These are phyloP conservation scores for Caradrina kadenii DNA, from an alignment of 2,888 invertebrate genomes.

Conservation along the genomic window DNA sequence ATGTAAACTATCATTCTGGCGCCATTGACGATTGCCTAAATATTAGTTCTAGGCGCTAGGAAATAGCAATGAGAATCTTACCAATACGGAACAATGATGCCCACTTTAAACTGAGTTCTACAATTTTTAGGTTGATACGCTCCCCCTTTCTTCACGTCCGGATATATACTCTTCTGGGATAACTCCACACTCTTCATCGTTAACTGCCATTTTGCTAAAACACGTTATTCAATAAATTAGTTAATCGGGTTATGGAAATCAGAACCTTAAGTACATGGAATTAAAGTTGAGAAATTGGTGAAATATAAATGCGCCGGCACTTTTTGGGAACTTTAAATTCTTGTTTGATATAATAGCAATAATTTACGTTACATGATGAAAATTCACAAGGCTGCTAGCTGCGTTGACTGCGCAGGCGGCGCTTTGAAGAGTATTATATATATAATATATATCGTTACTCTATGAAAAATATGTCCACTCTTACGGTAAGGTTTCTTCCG, in stretches of 20 bases:
- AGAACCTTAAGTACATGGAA: too few species aligned
- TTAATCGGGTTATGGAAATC: too few species aligned
- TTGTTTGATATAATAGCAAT: too few species aligned
- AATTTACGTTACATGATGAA: too few species aligned
- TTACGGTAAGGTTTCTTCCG: constrained; percentile 40
- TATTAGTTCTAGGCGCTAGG: background rate
- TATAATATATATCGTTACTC: background rate
- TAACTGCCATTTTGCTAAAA: constrained; percentile 39
- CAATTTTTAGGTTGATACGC: constrained; percentile 71
- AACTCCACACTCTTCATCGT: constrained; percentile 35
- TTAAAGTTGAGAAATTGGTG: too few species aligned
- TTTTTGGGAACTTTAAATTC: too few species aligned
- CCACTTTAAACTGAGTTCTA: constrained; percentile 71
- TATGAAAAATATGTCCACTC: background rate
- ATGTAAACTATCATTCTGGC: too few species aligned
- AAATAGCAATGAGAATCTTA: constrained; percentile 35
- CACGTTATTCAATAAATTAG: background rate
- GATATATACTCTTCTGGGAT: constrained; percentile 39
- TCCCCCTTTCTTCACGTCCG: constrained; percentile 70
- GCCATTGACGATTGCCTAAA: too few species aligned
- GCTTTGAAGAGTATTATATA: background rate
- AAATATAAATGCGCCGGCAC: too few species aligned
- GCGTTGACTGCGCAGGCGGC: too few species aligned
- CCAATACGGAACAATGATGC: constrained; percentile 78
- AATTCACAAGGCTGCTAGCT: too few species aligned